A percentile compares a stretch with the other conserved stretches of the same genome.
Evolutionary conservation across 2,113 vertebrate species (phyloP).

Genomic region (Pluvialis apricaria): DNA sequence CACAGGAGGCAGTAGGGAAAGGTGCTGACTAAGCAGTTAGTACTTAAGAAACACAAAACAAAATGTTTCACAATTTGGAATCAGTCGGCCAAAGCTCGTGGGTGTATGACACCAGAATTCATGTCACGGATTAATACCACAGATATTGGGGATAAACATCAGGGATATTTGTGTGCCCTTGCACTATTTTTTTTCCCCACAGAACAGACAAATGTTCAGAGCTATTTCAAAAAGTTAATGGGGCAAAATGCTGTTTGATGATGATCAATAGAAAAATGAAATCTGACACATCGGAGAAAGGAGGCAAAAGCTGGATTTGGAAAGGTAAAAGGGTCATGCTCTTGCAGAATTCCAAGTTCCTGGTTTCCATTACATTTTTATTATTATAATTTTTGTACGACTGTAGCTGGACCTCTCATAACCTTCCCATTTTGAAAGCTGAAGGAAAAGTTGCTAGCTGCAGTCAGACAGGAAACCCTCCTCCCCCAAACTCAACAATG

Average conservation of each 20-base stretch:
- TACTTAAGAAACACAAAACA: neutral
- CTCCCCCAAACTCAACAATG: constrained; percentile 17
- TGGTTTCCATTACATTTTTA: constrained; percentile 60
- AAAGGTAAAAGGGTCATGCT: constrained; percentile 54
- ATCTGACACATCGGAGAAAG: neutral
- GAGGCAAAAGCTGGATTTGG: neutral
- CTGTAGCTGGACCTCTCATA: constrained; percentile 30
- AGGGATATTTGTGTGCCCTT: neutral
- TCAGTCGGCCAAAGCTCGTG: neutral
- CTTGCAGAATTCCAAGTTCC: constrained; percentile 31
- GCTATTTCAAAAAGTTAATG: neutral
- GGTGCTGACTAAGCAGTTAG: neutral
- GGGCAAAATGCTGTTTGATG: neutral
- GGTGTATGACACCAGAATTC: neutral
- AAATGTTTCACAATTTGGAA: neutral
- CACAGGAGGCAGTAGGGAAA: neutral
- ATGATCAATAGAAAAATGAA: constrained; percentile 8
- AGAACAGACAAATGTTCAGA: neutral
- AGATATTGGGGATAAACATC: neutral
- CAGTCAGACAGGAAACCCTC: constrained; percentile 37
- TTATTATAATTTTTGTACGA: constrained; percentile 47
- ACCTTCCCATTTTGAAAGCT: constrained; percentile 44
- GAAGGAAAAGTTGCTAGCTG: constrained; percentile 17
- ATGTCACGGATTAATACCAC: neutral
- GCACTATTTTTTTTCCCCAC: neutral